Evolutionary conservation across 2,888 invertebrate genomes (phyloP), one percentile per base, ranked within the genome.

Genomic region (Nephrotoma guestfalica): DNA sequence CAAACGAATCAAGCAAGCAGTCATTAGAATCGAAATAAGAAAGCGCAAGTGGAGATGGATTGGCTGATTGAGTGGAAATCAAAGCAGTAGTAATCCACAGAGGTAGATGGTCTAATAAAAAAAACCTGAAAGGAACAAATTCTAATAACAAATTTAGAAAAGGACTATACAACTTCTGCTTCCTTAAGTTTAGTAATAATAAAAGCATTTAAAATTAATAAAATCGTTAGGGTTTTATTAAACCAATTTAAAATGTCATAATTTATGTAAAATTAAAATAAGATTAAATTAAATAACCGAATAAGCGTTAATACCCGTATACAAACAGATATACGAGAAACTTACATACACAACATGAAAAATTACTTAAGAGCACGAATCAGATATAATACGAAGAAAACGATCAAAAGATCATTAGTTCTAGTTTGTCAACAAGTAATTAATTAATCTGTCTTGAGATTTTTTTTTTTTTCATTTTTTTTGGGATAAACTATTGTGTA

Each of bases 371-470:
- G 84, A 71, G 30, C 30, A 71, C 71, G 71, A 71, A 71, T 71
- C 71, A 71, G 71, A 71, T 71, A 71, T 30, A 71, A 15, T 30
- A 71, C 71, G 71, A 71, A 71, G 71, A 71, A 71, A 71, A 84
- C 84, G 84, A 84, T 84, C 84, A 84, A 84, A 84, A 84, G 84
- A 84, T 84, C 84, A 88, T 88, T 88, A 87, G 88, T 88, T 88
- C 87, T 88, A 88, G 87, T 87, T 88, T 88, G 88, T 88, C 88
- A 87, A 87, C 88, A 87, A 87, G 86, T 87, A 87, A 87, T 88
- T 88, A 87, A 87, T 88, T 88, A 87, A 84, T 84, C 84, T 84
- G 84, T 84, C 84, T 84, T 84, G 84, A 84, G 41, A 41, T n/a
- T 15, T 83, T 41, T 83, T 83, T 41, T 47, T 83, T 41, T 0